Evolutionary conservation across 1,140 invertebrate genomes (phyloP).

Genomic region (Harpegnathos saltator): DNA sequence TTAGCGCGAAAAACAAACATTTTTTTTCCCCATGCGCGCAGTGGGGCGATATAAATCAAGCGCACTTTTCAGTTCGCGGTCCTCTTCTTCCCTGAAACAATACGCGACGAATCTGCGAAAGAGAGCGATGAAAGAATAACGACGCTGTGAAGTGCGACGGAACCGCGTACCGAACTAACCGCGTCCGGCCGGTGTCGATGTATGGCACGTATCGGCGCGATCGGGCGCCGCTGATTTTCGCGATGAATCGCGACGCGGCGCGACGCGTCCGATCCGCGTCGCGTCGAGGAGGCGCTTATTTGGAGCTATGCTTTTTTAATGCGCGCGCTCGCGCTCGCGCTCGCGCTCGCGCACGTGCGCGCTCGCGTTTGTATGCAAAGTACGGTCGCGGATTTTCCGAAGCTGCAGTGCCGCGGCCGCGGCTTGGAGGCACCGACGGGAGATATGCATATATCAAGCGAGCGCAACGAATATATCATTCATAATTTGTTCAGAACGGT

Average conservation of each 20-base stretch:
- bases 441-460: conserved; percentile 84
- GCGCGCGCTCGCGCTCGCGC: background rate
- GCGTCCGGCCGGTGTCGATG: conserved; percentile 12
- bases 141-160: conserved; percentile 18
- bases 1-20: conserved; percentile 33
- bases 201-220: conserved; percentile 19
- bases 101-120: conserved; percentile 52
- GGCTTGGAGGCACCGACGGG: conserved; percentile 74
- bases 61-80: conserved; percentile 49
- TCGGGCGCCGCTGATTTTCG: conserved; percentile 42
- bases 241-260: conserved; percentile 31
- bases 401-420: conserved; percentile 64
- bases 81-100: conserved; percentile 56
- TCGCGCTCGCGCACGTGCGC: conserved; percentile 45
- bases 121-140: conserved; percentile 61
- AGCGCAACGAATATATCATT: conserved; percentile 85
- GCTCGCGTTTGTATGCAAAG: conserved; percentile 68
- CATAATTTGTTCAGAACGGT: conserved; percentile 85
- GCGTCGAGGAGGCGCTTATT: conserved; percentile 37
- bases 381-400: conserved; percentile 69
- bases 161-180: conserved; percentile 35
- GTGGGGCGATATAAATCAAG: conserved; percentile 49
- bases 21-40: conserved; percentile 25
- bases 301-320: conserved; percentile 55
- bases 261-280: too few species aligned